Conservation (phyloP, 2,888 invertebrate species). For the Clanis bilineata region DNA sequence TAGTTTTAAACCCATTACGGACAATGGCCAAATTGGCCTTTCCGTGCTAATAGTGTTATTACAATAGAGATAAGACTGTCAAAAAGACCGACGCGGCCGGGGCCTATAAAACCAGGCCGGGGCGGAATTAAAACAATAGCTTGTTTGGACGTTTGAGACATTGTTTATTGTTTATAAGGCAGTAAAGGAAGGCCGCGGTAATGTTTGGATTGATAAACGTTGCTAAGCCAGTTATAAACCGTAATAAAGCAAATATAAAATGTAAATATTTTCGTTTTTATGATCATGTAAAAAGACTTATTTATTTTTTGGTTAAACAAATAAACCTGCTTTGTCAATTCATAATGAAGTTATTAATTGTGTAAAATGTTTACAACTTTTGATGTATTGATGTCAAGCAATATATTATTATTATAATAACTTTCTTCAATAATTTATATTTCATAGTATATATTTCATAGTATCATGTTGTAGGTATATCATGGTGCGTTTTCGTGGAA, state of each 20-base stretch:
- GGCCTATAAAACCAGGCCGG: slow-evolving; percentile 28
- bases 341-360: background rate
- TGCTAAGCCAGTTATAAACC: slow-evolving; percentile 16
- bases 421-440: too few relatives aligned
- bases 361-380: background rate
- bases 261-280: background rate
- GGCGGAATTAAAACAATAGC: slow-evolving; percentile 23
- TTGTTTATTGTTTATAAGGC: background rate
- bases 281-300: background rate
- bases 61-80: slow-evolving; percentile 37
- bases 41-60: slow-evolving; percentile 24
- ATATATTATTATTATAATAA: too few relatives aligned
- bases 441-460: too few relatives aligned
- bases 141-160: slow-evolving; percentile 1
- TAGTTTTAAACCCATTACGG: slow-evolving; percentile 31
- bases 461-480: too few relatives aligned
- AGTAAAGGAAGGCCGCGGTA: background rate
- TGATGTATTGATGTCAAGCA: too few relatives aligned
- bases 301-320: background rate
- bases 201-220: background rate
- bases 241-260: background rate
- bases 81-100: slow-evolving; percentile 42
- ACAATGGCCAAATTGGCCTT: slow-evolving; percentile 33
- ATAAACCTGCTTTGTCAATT: too few relatives aligned
- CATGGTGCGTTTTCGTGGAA: too few relatives aligned